Base-by-base conservation (phyloP, 2,888 invertebrate genomes). In the Erebia aethiops region DNA sequence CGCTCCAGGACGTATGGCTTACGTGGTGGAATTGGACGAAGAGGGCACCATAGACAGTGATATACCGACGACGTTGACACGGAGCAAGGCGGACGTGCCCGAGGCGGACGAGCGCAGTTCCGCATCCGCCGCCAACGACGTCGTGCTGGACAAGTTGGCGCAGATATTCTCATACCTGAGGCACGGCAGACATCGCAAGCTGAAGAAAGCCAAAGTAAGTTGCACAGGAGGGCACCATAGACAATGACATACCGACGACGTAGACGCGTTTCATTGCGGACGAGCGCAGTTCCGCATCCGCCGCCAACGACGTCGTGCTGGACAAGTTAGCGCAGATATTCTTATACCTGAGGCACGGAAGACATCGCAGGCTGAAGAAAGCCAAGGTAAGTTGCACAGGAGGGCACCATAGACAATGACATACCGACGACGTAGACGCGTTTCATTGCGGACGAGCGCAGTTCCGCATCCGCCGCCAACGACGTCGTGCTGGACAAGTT, bases 241-340 rank as follows among this genome's bases (percentile, higher is more conserved):
- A 61, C 16, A 46, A 13, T 11, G 52, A 52, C 52, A 51, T 61
- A n/a, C 67, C 52, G 16, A 41, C 60, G 16, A 60, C 41, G 35
- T n/a, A n/a, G 58, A 60, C 41, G 35, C 35, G 58, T 8, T 41
- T n/a, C 58, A 41, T 14, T 13, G n/a, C n/a, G 26, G 1, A 8
- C 58, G 14, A 3, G 67, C 85, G 94, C 13, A 89, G 94, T 87
- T 82, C 87, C 0, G 84, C 90, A 0, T 76, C 87, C 2, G 84
- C 83, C 76, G 97, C 97, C 46, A 97, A 97, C 80, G 97, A 97
- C 75, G 96, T 97, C 63, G 98, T 99, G 4, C 97, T 99, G 73
- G 99, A 99, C 82, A 99, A 99, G 85, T 90, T 99, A 41, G 97
- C 99, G 0, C 99, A 99, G 91, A 99, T 99, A 83, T 94, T 99